These are phyloP conservation scores for Calameuta pallipes DNA, from an alignment of 2,888 invertebrate genomes.

Conservation along the genomic window DNA sequence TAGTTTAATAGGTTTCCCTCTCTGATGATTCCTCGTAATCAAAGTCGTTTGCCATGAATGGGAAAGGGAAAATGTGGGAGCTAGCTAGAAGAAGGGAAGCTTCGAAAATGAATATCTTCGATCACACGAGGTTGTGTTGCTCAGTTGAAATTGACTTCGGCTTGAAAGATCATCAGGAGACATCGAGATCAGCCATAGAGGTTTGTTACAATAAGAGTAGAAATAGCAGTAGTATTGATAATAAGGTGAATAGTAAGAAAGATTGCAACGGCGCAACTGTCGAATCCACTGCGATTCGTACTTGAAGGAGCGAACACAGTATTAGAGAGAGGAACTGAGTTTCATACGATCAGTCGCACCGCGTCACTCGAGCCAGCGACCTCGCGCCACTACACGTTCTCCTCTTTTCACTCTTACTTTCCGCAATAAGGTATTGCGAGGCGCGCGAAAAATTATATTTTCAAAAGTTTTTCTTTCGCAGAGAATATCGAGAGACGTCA, in stretches of 20 bases:
- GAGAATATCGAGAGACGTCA: background rate
- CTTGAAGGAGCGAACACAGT: background rate
- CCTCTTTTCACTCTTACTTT: slow-evolving; percentile 22
- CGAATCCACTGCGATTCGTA: background rate
- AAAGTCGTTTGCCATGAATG: background rate
- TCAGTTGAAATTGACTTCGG: background rate
- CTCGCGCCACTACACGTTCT: slow-evolving; percentile 35
- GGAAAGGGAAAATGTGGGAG: background rate
- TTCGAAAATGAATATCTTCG: background rate
- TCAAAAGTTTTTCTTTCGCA: background rate
- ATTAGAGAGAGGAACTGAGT: background rate
- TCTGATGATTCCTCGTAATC: background rate
- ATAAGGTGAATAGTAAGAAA: background rate
- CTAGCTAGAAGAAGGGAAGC: background rate
- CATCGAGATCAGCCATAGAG: background rate
- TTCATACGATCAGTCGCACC: slow-evolving; percentile 52
- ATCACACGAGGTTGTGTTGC: background rate
- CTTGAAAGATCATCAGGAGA: background rate
- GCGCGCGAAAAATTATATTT: background rate
- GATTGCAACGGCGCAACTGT: background rate
- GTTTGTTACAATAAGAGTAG: background rate
- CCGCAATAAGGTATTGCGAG: background rate
- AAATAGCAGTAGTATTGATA: background rate
- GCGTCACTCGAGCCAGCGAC: slow-evolving; percentile 57
- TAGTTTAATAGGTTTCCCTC: background rate